Conservation (phyloP, 2,888 invertebrate species). For the Brenthis hecate region DNA sequence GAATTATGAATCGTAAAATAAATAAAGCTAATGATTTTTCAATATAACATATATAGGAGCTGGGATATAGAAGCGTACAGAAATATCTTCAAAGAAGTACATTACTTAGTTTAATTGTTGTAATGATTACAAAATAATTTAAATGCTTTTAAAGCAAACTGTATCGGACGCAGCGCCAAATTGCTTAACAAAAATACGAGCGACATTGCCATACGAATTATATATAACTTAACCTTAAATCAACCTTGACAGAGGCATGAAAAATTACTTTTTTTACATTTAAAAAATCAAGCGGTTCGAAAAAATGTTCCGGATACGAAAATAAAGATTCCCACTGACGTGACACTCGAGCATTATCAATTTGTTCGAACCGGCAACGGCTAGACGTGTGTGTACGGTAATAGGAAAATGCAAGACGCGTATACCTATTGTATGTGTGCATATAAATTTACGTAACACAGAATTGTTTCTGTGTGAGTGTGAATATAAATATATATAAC, state of each 20-base stretch:
- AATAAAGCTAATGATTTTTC: constrained; percentile 10
- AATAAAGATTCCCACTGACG: constrained; percentile 66
- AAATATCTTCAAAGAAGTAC: constrained; percentile 21
- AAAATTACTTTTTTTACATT: constrained; percentile 65
- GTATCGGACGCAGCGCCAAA: constrained; percentile 25
- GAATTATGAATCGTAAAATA: constrained; percentile 17
- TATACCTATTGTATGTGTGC: background rate
- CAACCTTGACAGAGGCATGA: constrained; percentile 80
- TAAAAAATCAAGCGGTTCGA: constrained; percentile 63
- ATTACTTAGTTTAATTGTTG: constrained; percentile 3
- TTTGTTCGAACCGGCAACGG: constrained; percentile 74
- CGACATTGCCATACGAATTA: constrained; percentile 56
- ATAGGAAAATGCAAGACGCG: background rate
- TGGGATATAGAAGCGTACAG: constrained; percentile 5
- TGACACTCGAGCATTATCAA: constrained; percentile 80
- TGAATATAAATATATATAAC: background rate
- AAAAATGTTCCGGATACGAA: constrained; percentile 59
- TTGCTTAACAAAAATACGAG: constrained; percentile 29
- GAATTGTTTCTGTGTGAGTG: background rate
- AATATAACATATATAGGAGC: constrained; percentile 7
- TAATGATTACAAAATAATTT: constrained; percentile 7
- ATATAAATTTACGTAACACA: background rate
- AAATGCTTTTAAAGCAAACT: constrained; percentile 3
- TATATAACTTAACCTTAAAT: constrained; percentile 79
- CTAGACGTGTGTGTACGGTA: constrained; percentile 41